Evolutionary conservation across 2,888 invertebrate species (phyloP).

Genomic region (Diabrotica balteata): DNA sequence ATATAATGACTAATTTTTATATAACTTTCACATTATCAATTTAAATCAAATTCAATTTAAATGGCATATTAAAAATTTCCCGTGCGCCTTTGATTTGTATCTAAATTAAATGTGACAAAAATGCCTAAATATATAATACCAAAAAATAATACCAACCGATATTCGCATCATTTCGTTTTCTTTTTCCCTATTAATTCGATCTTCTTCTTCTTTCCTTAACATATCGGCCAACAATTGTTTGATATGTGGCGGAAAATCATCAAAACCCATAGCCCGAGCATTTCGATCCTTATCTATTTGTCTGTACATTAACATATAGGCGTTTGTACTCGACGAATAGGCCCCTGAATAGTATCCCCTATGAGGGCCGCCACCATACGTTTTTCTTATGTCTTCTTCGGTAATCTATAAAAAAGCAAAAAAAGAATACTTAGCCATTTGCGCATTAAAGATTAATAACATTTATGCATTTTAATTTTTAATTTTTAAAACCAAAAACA

Average conservation of each 20-base stretch:
- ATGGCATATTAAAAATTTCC: no score
- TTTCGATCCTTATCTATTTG: slow-evolving; percentile 73
- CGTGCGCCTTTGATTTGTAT: neutral
- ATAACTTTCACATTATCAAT: no score
- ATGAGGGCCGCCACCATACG: slow-evolving; percentile 77
- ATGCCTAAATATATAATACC: neutral
- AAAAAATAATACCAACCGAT: slow-evolving; percentile 48
- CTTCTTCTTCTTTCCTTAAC: slow-evolving; percentile 71
- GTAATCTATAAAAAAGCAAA: slow-evolving; percentile 66
- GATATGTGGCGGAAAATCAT: slow-evolving; percentile 80
- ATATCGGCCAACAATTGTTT: slow-evolving; percentile 69
- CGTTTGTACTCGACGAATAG: slow-evolving; percentile 83
- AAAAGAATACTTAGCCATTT: no score
- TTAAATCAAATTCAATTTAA: no score
- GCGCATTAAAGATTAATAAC: no score
- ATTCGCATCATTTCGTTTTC: slow-evolving; percentile 70
- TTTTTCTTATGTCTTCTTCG: slow-evolving; percentile 80
- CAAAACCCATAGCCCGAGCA: slow-evolving; percentile 67
- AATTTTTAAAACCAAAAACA: no score
- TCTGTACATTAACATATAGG: slow-evolving; percentile 91
- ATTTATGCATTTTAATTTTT: no score
- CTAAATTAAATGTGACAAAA: neutral
- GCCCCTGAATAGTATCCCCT: slow-evolving; percentile 75
- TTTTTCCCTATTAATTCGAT: slow-evolving; percentile 66
- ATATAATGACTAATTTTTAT: no score